Conservation (phyloP, 2,888 invertebrate genomes). For the Koerneria pararmatus region DNA sequence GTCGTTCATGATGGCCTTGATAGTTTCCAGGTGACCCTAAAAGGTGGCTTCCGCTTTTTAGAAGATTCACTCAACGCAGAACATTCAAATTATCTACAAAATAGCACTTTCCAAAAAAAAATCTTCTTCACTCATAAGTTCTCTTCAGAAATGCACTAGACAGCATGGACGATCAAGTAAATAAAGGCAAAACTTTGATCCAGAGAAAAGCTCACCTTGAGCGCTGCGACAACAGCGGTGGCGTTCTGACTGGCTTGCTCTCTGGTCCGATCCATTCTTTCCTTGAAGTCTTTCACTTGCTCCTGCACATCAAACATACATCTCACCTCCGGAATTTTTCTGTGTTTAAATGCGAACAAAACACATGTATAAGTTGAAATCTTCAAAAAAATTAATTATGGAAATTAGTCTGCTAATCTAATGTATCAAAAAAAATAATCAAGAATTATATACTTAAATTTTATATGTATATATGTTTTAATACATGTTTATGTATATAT, state of each 20-base stretch:
- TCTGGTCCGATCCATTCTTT: background rate
- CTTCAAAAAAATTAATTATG: no score
- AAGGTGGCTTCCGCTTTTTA: background rate
- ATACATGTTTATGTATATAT: no score
- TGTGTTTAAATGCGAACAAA: no score
- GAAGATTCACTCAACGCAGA: background rate
- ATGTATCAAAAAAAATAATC: no score
- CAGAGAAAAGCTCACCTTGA: constrained; percentile 9
- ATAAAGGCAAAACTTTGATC: background rate
- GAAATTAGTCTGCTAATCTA: no score
- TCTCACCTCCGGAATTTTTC: background rate
- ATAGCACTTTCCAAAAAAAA: no score
- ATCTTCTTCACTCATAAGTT: no score
- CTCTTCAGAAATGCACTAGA: no score
- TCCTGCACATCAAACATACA: background rate
- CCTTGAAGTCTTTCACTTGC: constrained; percentile 6
- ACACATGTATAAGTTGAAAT: no score
- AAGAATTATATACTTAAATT: background rate
- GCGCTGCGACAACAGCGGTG: constrained; percentile 12
- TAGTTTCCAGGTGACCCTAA: constrained; percentile 15
- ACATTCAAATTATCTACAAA: background rate
- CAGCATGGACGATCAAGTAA: background rate
- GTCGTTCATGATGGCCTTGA: constrained; percentile 15
- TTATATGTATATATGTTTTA: background rate
- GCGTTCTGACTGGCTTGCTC: constrained; percentile 15